Percentiles rank a stretch among this genome's conserved stretches.
Conservation (phyloP, 2,797 vertebrate genomes). For the Coranthus polyacanthus region DNA sequence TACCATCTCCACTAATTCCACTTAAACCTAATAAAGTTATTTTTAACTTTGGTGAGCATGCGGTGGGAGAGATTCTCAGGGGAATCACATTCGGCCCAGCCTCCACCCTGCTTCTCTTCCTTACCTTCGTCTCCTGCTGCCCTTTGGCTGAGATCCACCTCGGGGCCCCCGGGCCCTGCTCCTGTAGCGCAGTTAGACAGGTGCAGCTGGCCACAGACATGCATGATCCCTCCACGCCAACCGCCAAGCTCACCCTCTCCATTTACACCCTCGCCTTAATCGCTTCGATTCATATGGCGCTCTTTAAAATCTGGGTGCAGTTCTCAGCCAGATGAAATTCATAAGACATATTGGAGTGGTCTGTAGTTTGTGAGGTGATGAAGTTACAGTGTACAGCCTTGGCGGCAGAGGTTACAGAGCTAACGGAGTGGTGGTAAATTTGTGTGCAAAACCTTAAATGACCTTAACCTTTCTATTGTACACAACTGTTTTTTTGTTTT, state of each 20-base stretch:
- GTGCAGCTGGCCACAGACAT: constrained; percentile 74
- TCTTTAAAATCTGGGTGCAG: constrained; percentile 41
- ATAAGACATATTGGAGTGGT: constrained; percentile 42
- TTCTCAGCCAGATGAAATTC: constrained; percentile 66
- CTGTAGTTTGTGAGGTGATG: constrained; percentile 66
- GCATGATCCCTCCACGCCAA: constrained; percentile 48
- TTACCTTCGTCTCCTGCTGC: constrained; percentile 60
- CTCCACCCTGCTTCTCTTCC: constrained; percentile 48
- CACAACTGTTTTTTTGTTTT: neutral
- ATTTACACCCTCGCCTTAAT: constrained; percentile 72
- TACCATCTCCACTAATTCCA: constrained; percentile 74
- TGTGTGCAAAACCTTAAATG: constrained; percentile 33
- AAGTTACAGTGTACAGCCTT: constrained; percentile 55
- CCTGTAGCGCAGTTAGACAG: constrained; percentile 72
- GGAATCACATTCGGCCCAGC: constrained; percentile 71
- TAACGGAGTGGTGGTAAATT: neutral
- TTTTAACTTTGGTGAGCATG: constrained; percentile 71
- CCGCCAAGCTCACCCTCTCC: constrained; percentile 66
- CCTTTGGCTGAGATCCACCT: constrained; percentile 74
- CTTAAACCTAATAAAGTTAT: constrained; percentile 82
- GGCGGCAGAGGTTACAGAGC: constrained; percentile 32
- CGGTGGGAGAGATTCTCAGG: constrained; percentile 67
- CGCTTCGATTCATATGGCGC: constrained; percentile 63
- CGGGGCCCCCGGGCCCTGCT: constrained; percentile 62
- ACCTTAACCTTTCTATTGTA: constrained; percentile 20